Conservation (phyloP, 2,113 vertebrate genomes). For the Felis chaus region DNA sequence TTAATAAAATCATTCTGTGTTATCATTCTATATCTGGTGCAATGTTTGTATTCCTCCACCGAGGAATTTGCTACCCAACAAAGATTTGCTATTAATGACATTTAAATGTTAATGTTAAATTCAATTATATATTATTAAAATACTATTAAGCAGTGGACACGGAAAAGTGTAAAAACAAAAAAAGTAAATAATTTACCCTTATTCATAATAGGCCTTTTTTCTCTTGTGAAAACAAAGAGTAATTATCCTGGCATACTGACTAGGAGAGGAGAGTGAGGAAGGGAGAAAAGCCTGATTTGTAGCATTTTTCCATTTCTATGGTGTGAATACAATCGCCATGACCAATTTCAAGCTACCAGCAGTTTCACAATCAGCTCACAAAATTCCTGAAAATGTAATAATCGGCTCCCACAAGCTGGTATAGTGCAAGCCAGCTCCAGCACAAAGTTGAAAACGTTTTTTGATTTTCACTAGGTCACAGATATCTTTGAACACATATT, state of each 20-base stretch:
- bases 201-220: not conserved
- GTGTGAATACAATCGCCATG: not conserved
- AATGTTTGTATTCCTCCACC: not conserved
- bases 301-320: not conserved
- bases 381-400: not conserved
- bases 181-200: not conserved
- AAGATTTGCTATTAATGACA: not conserved
- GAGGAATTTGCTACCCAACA: not conserved
- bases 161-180: not conserved
- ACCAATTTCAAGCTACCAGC: not conserved
- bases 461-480: not conserved
- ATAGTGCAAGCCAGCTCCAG: not conserved
- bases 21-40: not conserved
- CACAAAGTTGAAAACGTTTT: not conserved
- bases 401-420: not conserved
- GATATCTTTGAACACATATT: not conserved
- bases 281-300: not conserved
- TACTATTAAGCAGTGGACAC: not conserved
- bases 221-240: not conserved
- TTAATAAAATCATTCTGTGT: not conserved
- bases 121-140: not conserved
- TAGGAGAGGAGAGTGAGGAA: accelerated
- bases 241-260: not conserved
- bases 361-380: not conserved
- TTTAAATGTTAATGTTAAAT: not conserved